Base-by-base conservation (phyloP, 2,113 vertebrate species). In the Cephalopterus ornatus region DNA sequence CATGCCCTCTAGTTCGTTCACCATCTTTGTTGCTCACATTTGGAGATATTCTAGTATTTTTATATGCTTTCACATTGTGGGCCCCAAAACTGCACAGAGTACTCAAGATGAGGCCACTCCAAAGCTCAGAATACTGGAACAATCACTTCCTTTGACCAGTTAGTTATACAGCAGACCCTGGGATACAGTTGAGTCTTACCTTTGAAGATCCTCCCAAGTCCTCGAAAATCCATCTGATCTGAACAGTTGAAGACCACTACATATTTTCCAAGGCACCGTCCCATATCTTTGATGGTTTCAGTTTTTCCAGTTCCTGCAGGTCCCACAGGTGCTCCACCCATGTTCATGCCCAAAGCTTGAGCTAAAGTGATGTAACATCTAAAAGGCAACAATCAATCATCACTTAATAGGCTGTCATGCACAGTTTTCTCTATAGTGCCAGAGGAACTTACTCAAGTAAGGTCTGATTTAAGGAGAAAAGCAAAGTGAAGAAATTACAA, bases 161-260 rank as follows among this genome's bases (percentile, higher is more conserved):
- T 58, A 91, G 8, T 55, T 76, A 27, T 15, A 56, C 7, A 68
- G 55, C n/a, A 6, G 14, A 75, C 2, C 3, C 2, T 9, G 55
- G 15, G 33, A 80, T 49, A 62, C 32, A 41, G 23, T 0, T 66
- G 17, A 39, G 12, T 30, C 2, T 97, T 63, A 98, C 99, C 99
- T 99, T 99, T 99, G 96, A 99, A 99, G 92, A 99, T 99, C 94
- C 99, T 98, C 52, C 99, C 99, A 78, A 99, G 98, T 32, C 99
- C 99, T 98, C 99, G 98, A 95, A 99, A 99, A 97, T 99, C 99
- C 99, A 99, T 99, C 96, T 99, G 99, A 81, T 99, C 99, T 18
- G 99, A 99, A 72, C 99, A 99, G 89, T 99, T 99, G 97, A 99
- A 99, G 80, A 99, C 99, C 56, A 99, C 99, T 12, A 99, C 99